These are phyloP conservation scores for Dryomyza anilis DNA, from an alignment of 2,888 invertebrate species.

Conservation along the genomic window DNA sequence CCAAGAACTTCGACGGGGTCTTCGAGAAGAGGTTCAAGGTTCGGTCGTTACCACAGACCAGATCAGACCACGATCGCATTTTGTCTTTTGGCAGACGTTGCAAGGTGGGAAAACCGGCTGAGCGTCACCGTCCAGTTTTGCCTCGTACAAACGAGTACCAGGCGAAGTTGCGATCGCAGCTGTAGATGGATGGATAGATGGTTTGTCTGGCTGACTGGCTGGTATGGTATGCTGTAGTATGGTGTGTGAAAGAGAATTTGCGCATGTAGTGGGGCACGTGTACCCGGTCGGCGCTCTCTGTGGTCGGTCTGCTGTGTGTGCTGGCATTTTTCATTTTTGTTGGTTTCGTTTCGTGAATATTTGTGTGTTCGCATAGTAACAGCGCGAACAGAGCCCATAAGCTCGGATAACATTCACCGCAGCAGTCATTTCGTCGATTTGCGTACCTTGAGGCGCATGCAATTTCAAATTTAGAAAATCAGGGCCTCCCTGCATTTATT, in stretches of 20 bases:
- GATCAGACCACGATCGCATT: no score
- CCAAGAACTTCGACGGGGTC: no score
- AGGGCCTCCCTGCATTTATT: slow-evolving; percentile 40
- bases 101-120: no score
- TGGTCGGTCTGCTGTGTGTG: slow-evolving; percentile 21
- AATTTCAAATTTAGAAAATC: slow-evolving; percentile 57
- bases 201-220: no score
- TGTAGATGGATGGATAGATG: no score
- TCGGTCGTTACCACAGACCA: no score
- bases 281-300: no score
- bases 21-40: no score
- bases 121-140: slow-evolving; percentile 4
- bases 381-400: slow-evolving; percentile 27
- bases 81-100: no score
- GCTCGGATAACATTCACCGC: slow-evolving; percentile 22
- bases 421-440: slow-evolving; percentile 26
- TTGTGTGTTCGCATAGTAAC: slow-evolving; percentile 36
- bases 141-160: neutral
- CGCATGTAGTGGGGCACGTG: slow-evolving; percentile 60
- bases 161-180: slow-evolving; percentile 5
- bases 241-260: slow-evolving; percentile 30
- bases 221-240: no score
- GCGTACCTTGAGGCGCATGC: no score
- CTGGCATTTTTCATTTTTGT: slow-evolving; percentile 8
- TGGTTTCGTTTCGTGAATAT: slow-evolving; percentile 2